Base-by-base conservation (phyloP, 2,797 vertebrate species). In the Siniperca undulata region DNA sequence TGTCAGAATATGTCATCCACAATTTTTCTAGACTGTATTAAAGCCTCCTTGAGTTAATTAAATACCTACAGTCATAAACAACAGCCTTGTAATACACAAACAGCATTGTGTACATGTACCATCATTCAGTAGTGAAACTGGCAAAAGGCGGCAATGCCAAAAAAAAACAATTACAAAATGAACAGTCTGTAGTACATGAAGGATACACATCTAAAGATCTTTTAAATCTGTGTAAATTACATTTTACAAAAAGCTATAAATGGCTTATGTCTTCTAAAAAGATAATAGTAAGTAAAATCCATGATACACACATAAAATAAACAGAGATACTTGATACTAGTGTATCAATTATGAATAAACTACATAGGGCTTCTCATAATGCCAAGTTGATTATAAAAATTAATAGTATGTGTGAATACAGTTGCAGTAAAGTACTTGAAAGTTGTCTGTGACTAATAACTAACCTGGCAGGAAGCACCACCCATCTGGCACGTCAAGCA, bases 401-500 rank as follows among this genome's bases (percentile, higher is more conserved):
- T 5, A 27, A 58, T 20, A 38, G 17, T 24, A 48, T 3, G 8
- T 46, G 1, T 5, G 46, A 70, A 60, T 40, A 10, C 22, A 65
- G 30, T 34, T 20, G 24, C 42, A 73, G 48, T 65, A n/a, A 80
- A 64, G 40, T 19, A 30, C 38, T 68, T 59, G 17, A 70, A 77
- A 56, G 52, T 53, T 48, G 48, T 80, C 69, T 77, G 80, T 65
- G 78, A 79, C 77, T 56, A 20, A 58, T 78, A 55, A 77, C 34
- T 80, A 60, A 80, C 40, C 48, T 80, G 85, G 78, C 77, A 82
- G 71, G 22, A 78, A 83, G 58, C 79, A 14, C 74, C 70, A 36
- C 79, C 89, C 91, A 84, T 78, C 82, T 91, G 91, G 78, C 70
- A 80, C 50, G 11, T 70, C 68, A 77, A 75, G 79, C 56, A 86